Evolutionary conservation across 1,140 invertebrate species (phyloP).

Genomic region (Chymomyza costata): DNA sequence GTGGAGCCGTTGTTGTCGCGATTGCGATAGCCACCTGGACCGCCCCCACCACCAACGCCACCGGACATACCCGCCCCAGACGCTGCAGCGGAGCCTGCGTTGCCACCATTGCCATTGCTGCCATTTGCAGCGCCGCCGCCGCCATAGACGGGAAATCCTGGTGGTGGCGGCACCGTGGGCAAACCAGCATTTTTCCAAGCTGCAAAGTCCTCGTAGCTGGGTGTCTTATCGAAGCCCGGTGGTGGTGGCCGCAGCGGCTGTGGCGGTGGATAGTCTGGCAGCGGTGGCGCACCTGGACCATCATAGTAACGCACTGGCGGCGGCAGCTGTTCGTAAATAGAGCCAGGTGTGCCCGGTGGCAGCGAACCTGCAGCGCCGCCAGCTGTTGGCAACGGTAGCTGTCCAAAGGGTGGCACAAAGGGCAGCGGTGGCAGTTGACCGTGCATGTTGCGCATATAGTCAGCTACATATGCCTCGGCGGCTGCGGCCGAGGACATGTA

Average conservation of each 20-base stretch:
- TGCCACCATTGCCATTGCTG: slow-evolving; percentile 39
- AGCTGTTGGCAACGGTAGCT: slow-evolving; percentile 76
- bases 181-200: slow-evolving; percentile 83
- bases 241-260: slow-evolving; percentile 75
- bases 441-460: slow-evolving; percentile 89
- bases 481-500: slow-evolving; percentile 79
- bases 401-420: slow-evolving; percentile 81
- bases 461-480: slow-evolving; percentile 85
- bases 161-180: slow-evolving; percentile 54
- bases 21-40: slow-evolving; percentile 41
- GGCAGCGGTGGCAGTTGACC: slow-evolving; percentile 85
- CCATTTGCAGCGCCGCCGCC: slow-evolving; percentile 40
- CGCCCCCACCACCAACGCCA: slow-evolving; percentile 21
- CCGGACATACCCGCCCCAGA: slow-evolving; percentile 12
- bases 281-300: slow-evolving; percentile 79
- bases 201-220: slow-evolving; percentile 89
- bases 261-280: slow-evolving; percentile 78
- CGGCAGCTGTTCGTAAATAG: slow-evolving; percentile 75
- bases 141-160: slow-evolving; percentile 53
- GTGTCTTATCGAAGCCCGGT: slow-evolving; percentile 81
- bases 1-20: slow-evolving; percentile 59
- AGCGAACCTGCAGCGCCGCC: slow-evolving; percentile 80
- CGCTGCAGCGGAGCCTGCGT: slow-evolving; percentile 13
- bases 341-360: slow-evolving; percentile 79
- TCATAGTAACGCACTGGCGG: slow-evolving; percentile 87